Base-by-base conservation (phyloP, 1,140 invertebrate genomes). In the Heterodera carotae region DNA sequence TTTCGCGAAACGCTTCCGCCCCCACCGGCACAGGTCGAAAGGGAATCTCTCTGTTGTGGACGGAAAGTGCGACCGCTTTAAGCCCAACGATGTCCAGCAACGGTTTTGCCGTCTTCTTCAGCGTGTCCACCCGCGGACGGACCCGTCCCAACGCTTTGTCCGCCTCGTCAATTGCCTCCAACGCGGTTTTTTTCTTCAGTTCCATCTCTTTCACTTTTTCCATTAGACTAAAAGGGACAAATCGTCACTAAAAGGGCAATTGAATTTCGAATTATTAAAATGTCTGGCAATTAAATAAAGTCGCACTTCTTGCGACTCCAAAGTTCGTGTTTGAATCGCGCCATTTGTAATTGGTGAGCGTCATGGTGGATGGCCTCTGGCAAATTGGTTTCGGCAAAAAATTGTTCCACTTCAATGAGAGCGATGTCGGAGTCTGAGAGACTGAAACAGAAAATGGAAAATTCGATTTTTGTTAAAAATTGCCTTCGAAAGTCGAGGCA, bases 331-430 rank as follows among this genome's bases (percentile, higher is more conserved):
- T 80, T 62, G 15, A 78, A 79, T 48, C 68, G 76, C 22, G 76
- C 76, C 76, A 78, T 69, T 8, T 77, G 76, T 48, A 66, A 56
- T 4, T 80, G 76, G 79, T 78, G 76, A 22, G 76, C 48, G 12
- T 78, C 76, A 22, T 77, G 29, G 12, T n/a, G 48, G 2, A 36
- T 80, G 4, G 8, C 1, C 12, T 80, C 76, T 27, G 76, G 39
- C 8, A 12, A 66, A 34, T 12, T 29, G 27, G 77, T 75, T 33
- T 80, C 62, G 31, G 31, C 69, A 25, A 34, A 80, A 25, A 78
- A 78, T 18, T 78, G 76, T 12, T 78, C 76, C 43, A 81, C 79
- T 2, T 80, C 79, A 18, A 78, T 76, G 36, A 78, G 48, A 53
- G 82, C 76, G 12, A 78, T 69, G 77, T 78, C 76, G 18, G 39